Evolutionary conservation across 2,888 invertebrate species (phyloP), one percentile per base, ranked within the genome.

Genomic region (Sinodicranocentrus sp.): DNA sequence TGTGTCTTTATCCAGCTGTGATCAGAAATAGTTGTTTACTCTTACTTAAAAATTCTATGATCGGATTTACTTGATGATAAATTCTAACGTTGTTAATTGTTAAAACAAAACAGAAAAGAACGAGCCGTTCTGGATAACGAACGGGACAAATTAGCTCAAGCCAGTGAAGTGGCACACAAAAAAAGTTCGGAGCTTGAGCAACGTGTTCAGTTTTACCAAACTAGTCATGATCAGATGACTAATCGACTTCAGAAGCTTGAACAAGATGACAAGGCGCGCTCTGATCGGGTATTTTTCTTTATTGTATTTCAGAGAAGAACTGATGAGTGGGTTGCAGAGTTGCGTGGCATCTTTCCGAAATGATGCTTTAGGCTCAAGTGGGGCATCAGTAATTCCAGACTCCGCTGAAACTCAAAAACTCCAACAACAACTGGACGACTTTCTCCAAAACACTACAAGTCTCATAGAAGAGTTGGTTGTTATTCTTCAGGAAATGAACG

Each of bases 61-160:
- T 33, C 33, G 10, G 33, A n/a, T n/a, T n/a, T n/a, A n/a, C n/a
- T n/a, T n/a, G n/a, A n/a, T n/a, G n/a, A n/a, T n/a, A n/a, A n/a
- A n/a, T n/a, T n/a, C n/a, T n/a, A n/a, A n/a, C n/a, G n/a, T n/a
- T n/a, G n/a, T 39, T 39, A 13, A 39, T 39, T 39, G 13, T 39
- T 48, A 48, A 48, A 48, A 93, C 93, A 90, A 91, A 91, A 39
- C 67, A 61, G 94, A 93, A 91, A 91, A 91, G 93, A 93, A 89
- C 92, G 91, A 90, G 90, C 91, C 90, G 92, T 92, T 90, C 92
- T 93, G 91, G 92, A 92, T 91, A 92, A 91, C 90, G 93, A 93
- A 90, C 94, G 93, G 90, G 91, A 91, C 89, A 93, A 93, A 89
- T 91, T 94, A 89, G 92, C 93, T 92, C 93, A 93, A 90, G 92